A percentile compares a stretch with the other conserved stretches of the same genome.
phyloP scores from a whole-genome alignment of 2,113 vertebrate genomes.

The Numida meleagris region DNA sequence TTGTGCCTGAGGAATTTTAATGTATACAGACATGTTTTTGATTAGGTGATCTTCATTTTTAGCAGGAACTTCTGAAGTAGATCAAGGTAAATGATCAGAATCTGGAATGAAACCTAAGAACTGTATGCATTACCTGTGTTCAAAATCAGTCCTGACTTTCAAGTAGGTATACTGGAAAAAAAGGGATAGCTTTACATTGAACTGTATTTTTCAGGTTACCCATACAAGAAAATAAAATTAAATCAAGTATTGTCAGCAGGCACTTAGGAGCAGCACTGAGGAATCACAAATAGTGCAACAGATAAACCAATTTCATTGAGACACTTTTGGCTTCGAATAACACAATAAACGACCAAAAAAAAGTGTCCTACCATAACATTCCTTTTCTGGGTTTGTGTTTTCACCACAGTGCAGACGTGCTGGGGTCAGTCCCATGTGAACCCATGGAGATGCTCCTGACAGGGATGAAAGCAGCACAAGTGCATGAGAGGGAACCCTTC shows the following conservation, averaged over 20 bases:
- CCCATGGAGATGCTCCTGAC: rapidly evolving
- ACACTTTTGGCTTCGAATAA: neutral
- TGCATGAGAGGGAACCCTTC: neutral
- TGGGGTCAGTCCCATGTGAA: neutral
- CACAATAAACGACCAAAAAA: neutral
- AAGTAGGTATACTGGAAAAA: neutral
- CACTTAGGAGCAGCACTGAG: neutral
- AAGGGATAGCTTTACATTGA: neutral
- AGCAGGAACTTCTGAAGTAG: neutral
- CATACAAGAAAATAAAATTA: neutral
- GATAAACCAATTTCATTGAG: neutral
- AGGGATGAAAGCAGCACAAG: neutral
- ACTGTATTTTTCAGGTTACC: neutral
- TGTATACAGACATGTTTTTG: neutral
- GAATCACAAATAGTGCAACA: neutral
- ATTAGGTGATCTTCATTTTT: conserved; percentile 28
- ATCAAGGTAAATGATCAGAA: conserved; percentile 20
- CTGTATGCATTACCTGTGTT: neutral
- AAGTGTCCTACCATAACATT: neutral
- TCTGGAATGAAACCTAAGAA: conserved; percentile 37
- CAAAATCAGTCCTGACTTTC: neutral
- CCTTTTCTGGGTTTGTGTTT: neutral
- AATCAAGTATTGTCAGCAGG: neutral
- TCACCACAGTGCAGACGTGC: neutral
- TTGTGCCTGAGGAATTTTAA: neutral